phyloP scores from a whole-genome alignment of 2,888 invertebrate genomes.

The Hemithea aestivaria region DNA sequence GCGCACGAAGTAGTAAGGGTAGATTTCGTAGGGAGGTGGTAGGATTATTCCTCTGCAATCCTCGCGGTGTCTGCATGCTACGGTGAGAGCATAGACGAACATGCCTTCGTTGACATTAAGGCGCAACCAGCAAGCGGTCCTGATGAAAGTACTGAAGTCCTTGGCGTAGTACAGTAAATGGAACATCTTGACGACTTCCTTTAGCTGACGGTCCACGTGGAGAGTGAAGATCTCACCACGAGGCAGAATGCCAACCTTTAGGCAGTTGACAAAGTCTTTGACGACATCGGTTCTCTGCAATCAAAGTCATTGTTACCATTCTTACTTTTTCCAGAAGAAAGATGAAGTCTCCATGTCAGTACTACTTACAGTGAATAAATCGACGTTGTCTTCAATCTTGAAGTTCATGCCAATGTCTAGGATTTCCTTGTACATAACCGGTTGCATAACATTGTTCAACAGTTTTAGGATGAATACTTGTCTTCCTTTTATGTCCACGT shows the following conservation, averaged over 20 bases:
- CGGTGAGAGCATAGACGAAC: slow-evolving; percentile 77
- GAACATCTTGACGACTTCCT: slow-evolving; percentile 73
- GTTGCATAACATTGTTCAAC: slow-evolving; percentile 72
- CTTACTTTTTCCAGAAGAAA: not conserved
- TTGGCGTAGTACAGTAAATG: slow-evolving; percentile 76
- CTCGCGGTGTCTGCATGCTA: slow-evolving; percentile 72
- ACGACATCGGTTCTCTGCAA: slow-evolving; percentile 78
- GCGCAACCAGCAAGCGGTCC: slow-evolving; percentile 75
- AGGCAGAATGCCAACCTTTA: slow-evolving; percentile 78
- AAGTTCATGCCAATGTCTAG: slow-evolving; percentile 60
- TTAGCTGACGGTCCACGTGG: slow-evolving; percentile 67
- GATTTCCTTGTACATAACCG: slow-evolving; percentile 67
- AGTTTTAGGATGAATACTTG: slow-evolving; percentile 73
- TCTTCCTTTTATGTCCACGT: slow-evolving; percentile 45
- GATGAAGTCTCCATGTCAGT: slow-evolving; percentile 3
- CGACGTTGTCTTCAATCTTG: slow-evolving; percentile 60
- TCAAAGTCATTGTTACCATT: not conserved
- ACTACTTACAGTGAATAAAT: slow-evolving; percentile 52
- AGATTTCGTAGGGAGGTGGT: slow-evolving; percentile 79
- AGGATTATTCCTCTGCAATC: slow-evolving; percentile 72
- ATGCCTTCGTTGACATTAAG: slow-evolving; percentile 76
- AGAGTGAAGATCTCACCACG: slow-evolving; percentile 74
- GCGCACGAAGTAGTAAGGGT: slow-evolving; percentile 84
- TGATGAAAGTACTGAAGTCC: slow-evolving; percentile 71
- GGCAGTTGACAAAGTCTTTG: slow-evolving; percentile 74